A percentile compares a stretch with the other conserved stretches of the same genome.
phyloP scores from a whole-genome alignment of 2,888 invertebrate species.

The Meta bourneti region DNA sequence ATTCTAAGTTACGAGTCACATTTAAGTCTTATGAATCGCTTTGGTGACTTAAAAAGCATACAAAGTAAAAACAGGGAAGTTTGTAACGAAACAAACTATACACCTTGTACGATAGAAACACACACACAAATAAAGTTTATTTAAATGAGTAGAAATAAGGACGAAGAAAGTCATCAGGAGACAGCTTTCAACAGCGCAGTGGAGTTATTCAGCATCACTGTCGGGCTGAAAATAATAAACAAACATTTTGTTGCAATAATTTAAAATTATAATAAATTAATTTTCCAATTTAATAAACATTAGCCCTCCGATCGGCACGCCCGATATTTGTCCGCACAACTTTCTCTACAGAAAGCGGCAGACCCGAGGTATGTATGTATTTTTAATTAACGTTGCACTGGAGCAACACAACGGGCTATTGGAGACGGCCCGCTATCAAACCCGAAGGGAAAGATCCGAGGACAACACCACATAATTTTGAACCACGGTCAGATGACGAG shows the following conservation, averaged over 20 bases:
- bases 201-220: neutral
- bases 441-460: too few relatives aligned
- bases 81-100: neutral
- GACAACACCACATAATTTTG: too few relatives aligned
- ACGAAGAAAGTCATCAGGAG: slow-evolving; percentile 13
- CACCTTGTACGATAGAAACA: slow-evolving; percentile 1
- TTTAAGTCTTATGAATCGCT: neutral
- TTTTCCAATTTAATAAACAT: neutral
- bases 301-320: too few relatives aligned
- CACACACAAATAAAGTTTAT: slow-evolving; percentile 2
- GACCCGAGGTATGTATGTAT: too few relatives aligned
- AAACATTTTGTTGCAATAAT: neutral
- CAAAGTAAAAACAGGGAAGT: neutral
- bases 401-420: too few relatives aligned
- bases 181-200: neutral
- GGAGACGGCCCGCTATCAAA: too few relatives aligned
- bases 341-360: too few relatives aligned
- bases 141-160: slow-evolving; percentile 30
- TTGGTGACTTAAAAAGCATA: slow-evolving; percentile 1
- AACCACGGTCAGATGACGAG: too few relatives aligned
- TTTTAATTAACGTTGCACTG: too few relatives aligned
- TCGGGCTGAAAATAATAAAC: slow-evolving; percentile 32
- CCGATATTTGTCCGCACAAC: too few relatives aligned
- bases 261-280: neutral
- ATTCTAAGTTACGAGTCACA: neutral